These are phyloP conservation scores for Silurus lanzhouensis DNA, from an alignment of 2,797 vertebrate genomes.

Conservation along the genomic window DNA sequence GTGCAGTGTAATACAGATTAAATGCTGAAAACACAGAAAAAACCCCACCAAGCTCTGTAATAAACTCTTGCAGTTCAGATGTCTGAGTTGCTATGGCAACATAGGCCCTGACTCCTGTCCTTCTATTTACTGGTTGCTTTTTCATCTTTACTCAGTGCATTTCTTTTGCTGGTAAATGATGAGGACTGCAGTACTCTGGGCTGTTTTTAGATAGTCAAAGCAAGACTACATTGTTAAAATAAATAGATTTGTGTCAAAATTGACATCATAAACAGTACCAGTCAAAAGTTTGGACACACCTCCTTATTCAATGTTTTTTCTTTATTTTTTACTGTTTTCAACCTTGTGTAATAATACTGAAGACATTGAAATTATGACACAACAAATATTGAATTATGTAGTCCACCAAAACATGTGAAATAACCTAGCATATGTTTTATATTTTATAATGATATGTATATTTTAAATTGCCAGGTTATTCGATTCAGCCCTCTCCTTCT, in stretches of 20 bases:
- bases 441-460: no score
- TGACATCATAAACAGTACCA: no score
- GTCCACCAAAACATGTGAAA: no score
- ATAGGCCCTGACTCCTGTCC: conserved; percentile 6
- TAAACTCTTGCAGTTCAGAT: conserved; percentile 34
- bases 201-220: neutral
- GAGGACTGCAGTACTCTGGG: conserved; percentile 7
- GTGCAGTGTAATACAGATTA: conserved; percentile 16
- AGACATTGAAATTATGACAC: no score
- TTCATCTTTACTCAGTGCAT: neutral
- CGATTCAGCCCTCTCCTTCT: no score
- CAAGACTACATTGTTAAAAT: neutral
- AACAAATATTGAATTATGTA: no score
- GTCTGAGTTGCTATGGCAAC: conserved; percentile 49
- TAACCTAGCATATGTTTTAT: no score
- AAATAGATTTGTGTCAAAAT: neutral
- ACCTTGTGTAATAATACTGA: no score
- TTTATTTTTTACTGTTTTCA: no score
- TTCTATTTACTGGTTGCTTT: neutral
- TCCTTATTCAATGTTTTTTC: no score
- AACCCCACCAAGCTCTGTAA: neutral
- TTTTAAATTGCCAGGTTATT: no score
- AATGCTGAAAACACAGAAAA: conserved; percentile 6
- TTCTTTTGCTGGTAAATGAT: conserved; percentile 4
- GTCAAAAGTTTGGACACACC: no score